These are phyloP conservation scores for Trissolcus basalis DNA, from an alignment of 1,140 invertebrate genomes.

Conservation along the genomic window DNA sequence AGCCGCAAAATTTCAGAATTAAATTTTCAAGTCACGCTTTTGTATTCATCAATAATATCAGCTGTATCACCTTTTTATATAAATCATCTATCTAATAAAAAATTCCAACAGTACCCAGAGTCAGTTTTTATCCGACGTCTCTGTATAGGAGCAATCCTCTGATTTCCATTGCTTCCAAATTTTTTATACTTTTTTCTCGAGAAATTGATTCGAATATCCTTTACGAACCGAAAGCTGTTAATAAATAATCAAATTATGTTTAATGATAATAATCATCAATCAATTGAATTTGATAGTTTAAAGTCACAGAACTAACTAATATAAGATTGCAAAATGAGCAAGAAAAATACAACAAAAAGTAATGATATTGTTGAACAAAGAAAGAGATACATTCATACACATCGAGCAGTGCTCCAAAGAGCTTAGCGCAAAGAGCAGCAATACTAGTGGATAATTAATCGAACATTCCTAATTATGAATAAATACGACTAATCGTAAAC, in stretches of 20 bases:
- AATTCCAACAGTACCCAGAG: conserved; percentile 26
- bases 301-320: conserved; percentile 23
- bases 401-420: conserved; percentile 63
- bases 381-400: conserved; percentile 30
- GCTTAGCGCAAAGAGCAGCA: conserved; percentile 69
- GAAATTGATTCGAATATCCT: conserved; percentile 38
- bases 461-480: conserved; percentile 51
- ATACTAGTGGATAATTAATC: conserved; percentile 67
- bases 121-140: conserved; percentile 30
- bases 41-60: conserved; percentile 9
- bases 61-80: conserved; percentile 50
- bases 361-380: conserved; percentile 12
- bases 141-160: conserved; percentile 4
- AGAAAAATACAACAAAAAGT: conserved; percentile 8
- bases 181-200: conserved; percentile 1
- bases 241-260: conserved; percentile 54
- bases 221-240: conserved; percentile 43
- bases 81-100: conserved; percentile 42
- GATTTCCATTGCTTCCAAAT: not conserved
- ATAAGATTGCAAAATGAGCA: conserved; percentile 24
- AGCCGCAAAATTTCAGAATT: conserved; percentile 15
- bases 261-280: conserved; percentile 44
- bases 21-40: conserved; percentile 14
- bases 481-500: conserved; percentile 38
- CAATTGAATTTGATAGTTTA: conserved; percentile 38